A percentile compares a stretch with the other conserved stretches of the same genome.
These are phyloP conservation scores for Micrasema longulum DNA, from an alignment of 1,140 invertebrate species.

Conservation along the genomic window DNA sequence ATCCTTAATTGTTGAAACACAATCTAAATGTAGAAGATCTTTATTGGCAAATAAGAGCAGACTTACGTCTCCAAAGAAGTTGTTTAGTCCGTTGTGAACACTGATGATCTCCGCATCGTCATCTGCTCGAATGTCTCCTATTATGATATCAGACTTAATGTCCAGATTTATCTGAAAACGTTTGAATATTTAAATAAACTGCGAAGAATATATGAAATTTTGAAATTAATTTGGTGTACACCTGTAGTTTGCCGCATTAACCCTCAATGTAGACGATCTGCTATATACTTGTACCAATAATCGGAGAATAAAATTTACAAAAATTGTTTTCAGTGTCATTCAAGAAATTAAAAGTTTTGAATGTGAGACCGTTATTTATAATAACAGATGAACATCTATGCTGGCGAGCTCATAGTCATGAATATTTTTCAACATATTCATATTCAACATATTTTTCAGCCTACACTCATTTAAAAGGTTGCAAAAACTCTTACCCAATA, in stretches of 20 bases:
- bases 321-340: not conserved
- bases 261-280: not conserved
- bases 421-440: not conserved
- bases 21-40: not conserved
- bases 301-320: not conserved
- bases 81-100: slow-evolving; percentile 16
- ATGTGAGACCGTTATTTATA: not conserved
- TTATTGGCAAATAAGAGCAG: not conserved
- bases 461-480: no score
- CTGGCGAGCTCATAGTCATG: no score
- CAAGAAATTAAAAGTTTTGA: no score
- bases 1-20: no score
- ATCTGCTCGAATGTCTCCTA: slow-evolving; percentile 29
- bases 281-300: not conserved
- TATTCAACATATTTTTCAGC: no score
- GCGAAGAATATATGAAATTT: slow-evolving; percentile 2
- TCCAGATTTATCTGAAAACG: slow-evolving; percentile 13
- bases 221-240: not conserved
- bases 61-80: slow-evolving; percentile 31
- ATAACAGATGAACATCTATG: no score
- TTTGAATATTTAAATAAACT: not conserved
- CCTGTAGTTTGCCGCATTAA: not conserved
- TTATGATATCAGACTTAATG: slow-evolving; percentile 14
- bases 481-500: no score
- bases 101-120: slow-evolving; percentile 30